These are phyloP conservation scores for Microtus ochrogaster DNA, from an alignment of 2,113 vertebrate species.

Conservation along the genomic window DNA sequence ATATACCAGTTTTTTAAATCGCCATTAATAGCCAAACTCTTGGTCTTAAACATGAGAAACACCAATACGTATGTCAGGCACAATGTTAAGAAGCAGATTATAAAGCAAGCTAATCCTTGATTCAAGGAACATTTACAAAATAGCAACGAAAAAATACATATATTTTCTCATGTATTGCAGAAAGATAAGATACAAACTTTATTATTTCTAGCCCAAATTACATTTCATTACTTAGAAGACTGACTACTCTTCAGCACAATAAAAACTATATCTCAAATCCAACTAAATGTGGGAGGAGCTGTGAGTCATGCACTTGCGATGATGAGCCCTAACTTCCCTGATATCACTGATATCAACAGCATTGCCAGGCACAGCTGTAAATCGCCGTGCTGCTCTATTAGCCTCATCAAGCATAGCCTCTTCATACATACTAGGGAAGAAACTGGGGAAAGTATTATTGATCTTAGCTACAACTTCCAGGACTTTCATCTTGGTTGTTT, in stretches of 20 bases:
- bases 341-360: neutral
- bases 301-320: neutral
- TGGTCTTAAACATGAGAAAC: neutral
- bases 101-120: too few species aligned
- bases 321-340: neutral
- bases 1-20: neutral
- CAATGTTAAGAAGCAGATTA: neutral
- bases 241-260: neutral
- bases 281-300: neutral
- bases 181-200: neutral
- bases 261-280: neutral
- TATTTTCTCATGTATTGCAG: neutral
- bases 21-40: neutral
- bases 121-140: neutral
- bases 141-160: neutral
- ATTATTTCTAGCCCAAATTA: neutral
- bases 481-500: neutral
- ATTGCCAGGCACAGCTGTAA: neutral
- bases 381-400: neutral
- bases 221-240: neutral
- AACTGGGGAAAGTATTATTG: neutral
- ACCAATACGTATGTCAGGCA: neutral
- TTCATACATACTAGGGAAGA: neutral
- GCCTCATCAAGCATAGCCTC: neutral
- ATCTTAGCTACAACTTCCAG: neutral